Evolutionary conservation across 2,113 vertebrate species (phyloP), one percentile per base, ranked within the genome.

Genomic region (Chloebia gouldiae): DNA sequence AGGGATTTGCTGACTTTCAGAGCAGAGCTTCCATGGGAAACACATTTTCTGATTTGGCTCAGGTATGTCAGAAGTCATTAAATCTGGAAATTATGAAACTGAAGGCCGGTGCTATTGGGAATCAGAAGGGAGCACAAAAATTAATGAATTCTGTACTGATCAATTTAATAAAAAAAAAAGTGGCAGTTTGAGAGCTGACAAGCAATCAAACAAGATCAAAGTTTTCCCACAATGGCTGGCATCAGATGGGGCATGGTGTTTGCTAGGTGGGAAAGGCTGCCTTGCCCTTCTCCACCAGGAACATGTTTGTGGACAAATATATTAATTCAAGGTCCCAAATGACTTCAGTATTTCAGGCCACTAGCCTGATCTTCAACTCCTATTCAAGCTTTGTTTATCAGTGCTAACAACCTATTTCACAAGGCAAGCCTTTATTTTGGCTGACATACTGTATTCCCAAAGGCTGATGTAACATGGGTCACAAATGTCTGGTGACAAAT

Each of bases 381-480:
- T 81, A 7, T 19, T 42, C 49, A 92, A 95, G 65, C 33, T 45
- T 86, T 88, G 71, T 86, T 93, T 91, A 78, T 91, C 73, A 81
- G n/a, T 27, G 23, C 73, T 86, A 92, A 86, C 1, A 8, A 77
- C 54, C 57, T 69, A 35, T 86, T 93, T 94, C 72, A 51, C 3
- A 8, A 79, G 72, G 33, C 61, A 71, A 91, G 61, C 50, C 88
- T 92, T 88, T 66, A 86, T 81, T 77, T 91, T 61, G 53, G 81
- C 60, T 93, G 81, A 92, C 81, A 71, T 68, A 71, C 53, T 44
- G 56, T 93, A 81, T 73, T 84, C 81, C 87, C 54, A 81, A 89
- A 84, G 65, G 94, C 44, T 95, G 92, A 94, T 64, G 83, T 69
- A 96, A 95, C 77, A 61, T 25, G n/a, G 72, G 69, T 83, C 25